Base-by-base conservation (phyloP, 2,888 invertebrate genomes). In the Seira musarum region DNA sequence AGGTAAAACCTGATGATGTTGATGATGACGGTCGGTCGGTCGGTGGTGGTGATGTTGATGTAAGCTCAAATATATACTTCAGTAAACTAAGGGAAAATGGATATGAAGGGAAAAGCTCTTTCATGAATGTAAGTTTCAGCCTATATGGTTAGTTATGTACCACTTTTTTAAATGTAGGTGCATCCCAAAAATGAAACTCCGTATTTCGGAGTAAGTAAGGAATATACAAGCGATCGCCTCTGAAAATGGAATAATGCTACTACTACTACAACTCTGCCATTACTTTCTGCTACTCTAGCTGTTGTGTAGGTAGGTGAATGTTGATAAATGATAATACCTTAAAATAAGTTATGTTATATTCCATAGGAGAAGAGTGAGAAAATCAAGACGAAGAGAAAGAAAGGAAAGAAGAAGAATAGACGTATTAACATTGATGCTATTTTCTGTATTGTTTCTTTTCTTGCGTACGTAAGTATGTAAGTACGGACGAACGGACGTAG, bases 381-480 rank as follows among this genome's bases (percentile, higher is more conserved):
- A 64, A 64, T 21, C 24, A 17, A 64, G 64, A n/a, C n/a, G n/a
- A 30, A 30, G 30, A 61, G 64, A 64, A 30, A 64, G 64, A 64
- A 49, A 64, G 64, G 64, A 64, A 21, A 64, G 61, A 22, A 61
- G 61, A 49, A 49, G 49, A 49, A 49, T 49, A 49, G 2, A 30
- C 30, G 30, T 49, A 49, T 49, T 49, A 49, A 30, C 30, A 30
- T 30, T 30, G 30, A 30, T 49, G 49, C 49, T 49, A 49, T n/a
- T 49, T 49, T 49, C 17, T 49, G 49, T 49, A 49, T 49, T 49
- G 49, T 49, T 49, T 49, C 49, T 49, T 49, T n/a, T n/a, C 17
- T 49, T 49, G 49, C 49, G 49, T 22, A 61, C 21, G 22, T 8
- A 53, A 17, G 17, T 17, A 17, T 3, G 53, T 17, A 19, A 17